Evolutionary conservation across 2,888 invertebrate species (phyloP), one percentile per base, ranked within the genome.

Genomic region (Cyclophora albipunctata): DNA sequence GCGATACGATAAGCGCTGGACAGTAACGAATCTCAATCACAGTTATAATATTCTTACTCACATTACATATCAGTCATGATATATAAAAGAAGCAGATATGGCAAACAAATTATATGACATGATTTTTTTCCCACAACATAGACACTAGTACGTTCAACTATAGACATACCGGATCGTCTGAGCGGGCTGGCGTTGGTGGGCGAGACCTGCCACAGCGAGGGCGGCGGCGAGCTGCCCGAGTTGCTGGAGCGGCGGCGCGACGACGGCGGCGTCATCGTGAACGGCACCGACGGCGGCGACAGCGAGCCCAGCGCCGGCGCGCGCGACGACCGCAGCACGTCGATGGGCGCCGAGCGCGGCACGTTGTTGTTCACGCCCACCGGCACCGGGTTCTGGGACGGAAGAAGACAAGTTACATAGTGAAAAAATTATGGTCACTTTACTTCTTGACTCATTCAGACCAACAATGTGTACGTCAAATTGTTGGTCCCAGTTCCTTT

Each of bases 211-310:
- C 96, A 96, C 59, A 93, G 91, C 67, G 92, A 93, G 47, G 95
- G 94, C 7, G 94, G 93, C 53, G 93, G 91, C 49, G 92, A 92
- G 62, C 92, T 91, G 64, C 92, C 92, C 0, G 93, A 93, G 53
- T 92, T 91, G 51, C 92, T 91, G 68, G 93, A 90, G 66, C 91
- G 90, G 46, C 92, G 90, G 33, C 91, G 88, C 62, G 90, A 88
- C 46, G 92, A 92, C 45, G 96, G 96, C 50, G 97, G 96, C 47
- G 97, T 96, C 83, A 97, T 94, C 49, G 93, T 74, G 83, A 96
- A 95, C 75, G 96, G 95, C 48, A 96, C 96, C 63, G 96, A 93
- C 57, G 98, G 98, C 57, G 98, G 98, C 46, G 97, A 97, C 58
- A 98, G 91, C 4, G 97, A 97, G 69, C 95, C 96, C 62, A 98